Evolutionary conservation across 2,797 vertebrate genomes (phyloP).

Genomic region (Falco concolor): DNA sequence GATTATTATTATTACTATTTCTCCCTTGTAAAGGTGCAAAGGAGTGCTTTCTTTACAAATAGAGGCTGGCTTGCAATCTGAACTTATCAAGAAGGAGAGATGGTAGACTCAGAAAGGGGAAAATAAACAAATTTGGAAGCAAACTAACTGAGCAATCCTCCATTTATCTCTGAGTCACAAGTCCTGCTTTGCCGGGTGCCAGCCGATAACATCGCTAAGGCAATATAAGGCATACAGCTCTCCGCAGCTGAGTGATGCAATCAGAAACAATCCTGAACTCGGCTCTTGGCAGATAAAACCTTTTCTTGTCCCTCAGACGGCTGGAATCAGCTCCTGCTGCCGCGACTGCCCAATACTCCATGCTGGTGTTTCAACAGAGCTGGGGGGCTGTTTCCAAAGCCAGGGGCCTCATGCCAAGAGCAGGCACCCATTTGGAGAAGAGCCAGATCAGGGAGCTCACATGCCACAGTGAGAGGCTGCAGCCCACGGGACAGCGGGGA

Average conservation of each 20-base stretch:
- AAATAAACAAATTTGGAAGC: not conserved
- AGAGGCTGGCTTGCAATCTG: not conserved
- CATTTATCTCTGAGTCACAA: slow-evolving; percentile 11
- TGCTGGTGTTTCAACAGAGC: fast-evolving
- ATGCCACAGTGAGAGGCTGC: not conserved
- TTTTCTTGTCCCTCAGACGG: not conserved
- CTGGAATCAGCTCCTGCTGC: not conserved
- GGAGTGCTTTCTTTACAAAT: not conserved
- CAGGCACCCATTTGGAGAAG: not conserved
- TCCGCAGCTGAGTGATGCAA: not conserved
- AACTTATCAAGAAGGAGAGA: not conserved
- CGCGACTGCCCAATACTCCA: not conserved
- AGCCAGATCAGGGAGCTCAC: fast-evolving
- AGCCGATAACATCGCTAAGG: not conserved
- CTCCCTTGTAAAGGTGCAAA: not conserved
- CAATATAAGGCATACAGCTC: not conserved
- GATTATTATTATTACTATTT: not conserved
- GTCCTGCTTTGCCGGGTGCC: not conserved
- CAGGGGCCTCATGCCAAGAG: too few relatives aligned
- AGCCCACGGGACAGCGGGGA: fast-evolving
- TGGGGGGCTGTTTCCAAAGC: not conserved
- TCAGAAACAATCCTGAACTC: not conserved
- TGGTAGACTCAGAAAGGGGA: not conserved
- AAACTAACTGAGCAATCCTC: not conserved
- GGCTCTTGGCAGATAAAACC: not conserved